Evolutionary conservation across 2,113 vertebrate species (phyloP).

Genomic region (Gobius niger): DNA sequence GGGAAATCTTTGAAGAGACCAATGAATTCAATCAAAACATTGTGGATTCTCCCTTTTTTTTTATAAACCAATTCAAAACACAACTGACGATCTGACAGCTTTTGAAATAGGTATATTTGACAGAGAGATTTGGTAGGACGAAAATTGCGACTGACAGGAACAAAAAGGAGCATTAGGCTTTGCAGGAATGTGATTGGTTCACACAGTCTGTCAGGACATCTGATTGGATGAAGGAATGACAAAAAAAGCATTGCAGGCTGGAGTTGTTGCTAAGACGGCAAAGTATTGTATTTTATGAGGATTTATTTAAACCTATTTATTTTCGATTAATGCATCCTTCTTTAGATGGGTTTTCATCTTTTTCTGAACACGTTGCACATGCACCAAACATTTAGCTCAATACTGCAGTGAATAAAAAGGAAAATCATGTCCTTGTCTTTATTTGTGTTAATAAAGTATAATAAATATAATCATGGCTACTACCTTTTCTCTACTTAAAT

Average conservation of each 20-base stretch:
- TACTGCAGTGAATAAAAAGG: no score
- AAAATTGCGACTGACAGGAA: not conserved
- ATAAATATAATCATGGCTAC: no score
- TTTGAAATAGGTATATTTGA: not conserved
- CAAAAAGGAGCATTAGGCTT: not conserved
- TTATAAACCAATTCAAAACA: not conserved
- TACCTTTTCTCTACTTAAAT: no score
- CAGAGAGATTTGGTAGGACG: not conserved
- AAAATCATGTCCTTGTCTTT: no score
- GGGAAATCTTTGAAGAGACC: not conserved
- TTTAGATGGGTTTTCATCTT: no score
- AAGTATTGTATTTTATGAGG: not conserved
- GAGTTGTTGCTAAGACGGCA: not conserved
- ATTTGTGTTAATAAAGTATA: no score
- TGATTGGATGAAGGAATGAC: not conserved
- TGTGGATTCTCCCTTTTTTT: not conserved
- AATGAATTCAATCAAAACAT: not conserved
- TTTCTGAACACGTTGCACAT: no score
- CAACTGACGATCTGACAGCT: not conserved
- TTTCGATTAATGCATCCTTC: no score
- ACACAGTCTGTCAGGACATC: not conserved
- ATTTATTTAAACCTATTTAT: no score
- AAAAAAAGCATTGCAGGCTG: not conserved
- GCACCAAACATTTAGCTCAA: no score
- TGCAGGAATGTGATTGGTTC: not conserved